Conservation (phyloP, 2,888 invertebrate genomes). For the Chydorus sphaericus region DNA sequence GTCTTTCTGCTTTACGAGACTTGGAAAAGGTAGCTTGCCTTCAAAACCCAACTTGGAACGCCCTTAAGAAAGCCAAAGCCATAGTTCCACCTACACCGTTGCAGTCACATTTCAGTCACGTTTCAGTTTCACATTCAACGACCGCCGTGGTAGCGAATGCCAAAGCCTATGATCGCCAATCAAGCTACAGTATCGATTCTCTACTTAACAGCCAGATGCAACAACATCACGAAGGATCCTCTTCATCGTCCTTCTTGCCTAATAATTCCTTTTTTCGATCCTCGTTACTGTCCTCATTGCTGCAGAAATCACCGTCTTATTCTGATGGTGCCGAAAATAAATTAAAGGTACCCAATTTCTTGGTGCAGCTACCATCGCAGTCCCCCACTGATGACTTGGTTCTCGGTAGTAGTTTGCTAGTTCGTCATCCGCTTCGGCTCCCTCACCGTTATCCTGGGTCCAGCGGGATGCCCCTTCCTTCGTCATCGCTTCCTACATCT, state of each 20-base stretch:
- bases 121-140: neutral
- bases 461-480: neutral
- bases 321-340: neutral
- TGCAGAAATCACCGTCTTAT: neutral
- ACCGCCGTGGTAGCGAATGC: neutral
- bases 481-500: neutral
- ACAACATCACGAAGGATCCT: neutral
- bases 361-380: too few species aligned
- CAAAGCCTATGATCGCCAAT: constrained; percentile 15
- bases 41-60: neutral
- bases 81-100: neutral
- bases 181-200: constrained; percentile 15
- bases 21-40: neutral
- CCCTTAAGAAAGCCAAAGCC: constrained; percentile 10
- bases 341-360: too few species aligned
- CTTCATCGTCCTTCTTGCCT: neutral
- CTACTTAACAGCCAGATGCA: constrained; percentile 11
- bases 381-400: too few species aligned
- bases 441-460: too few species aligned
- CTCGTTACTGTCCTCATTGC: too few species aligned
- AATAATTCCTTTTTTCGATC: neutral
- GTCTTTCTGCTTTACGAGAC: neutral
- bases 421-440: neutral
- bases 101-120: neutral
- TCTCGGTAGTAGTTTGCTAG: too few species aligned